phyloP scores from a whole-genome alignment of 2,797 vertebrate genomes.

The Sebastes reedi region DNA sequence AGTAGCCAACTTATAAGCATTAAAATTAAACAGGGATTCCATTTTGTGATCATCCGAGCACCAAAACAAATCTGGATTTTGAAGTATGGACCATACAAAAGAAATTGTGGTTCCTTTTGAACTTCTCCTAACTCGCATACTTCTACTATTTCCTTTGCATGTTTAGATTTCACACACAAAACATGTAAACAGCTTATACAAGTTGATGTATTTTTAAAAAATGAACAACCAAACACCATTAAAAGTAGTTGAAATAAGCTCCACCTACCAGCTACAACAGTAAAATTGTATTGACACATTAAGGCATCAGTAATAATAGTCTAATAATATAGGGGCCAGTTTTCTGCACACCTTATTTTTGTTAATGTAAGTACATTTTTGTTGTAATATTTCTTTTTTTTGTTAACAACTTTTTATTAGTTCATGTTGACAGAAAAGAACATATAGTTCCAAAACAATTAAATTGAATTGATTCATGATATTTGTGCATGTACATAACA shows the following conservation, averaged over 20 bases:
- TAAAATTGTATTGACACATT: background rate
- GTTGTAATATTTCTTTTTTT: background rate
- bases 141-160: background rate
- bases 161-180: background rate
- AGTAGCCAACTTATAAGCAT: no score
- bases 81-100: no score
- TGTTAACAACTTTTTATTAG: no score
- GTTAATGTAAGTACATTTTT: background rate
- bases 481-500: no score
- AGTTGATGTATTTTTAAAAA: background rate
- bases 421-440: no score
- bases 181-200: background rate
- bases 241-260: background rate
- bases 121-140: no score
- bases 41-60: no score
- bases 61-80: no score
- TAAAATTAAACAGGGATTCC: no score
- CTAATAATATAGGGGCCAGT: background rate
- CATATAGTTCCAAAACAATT: no score
- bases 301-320: background rate
- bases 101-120: no score
- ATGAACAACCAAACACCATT: background rate
- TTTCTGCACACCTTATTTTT: background rate
- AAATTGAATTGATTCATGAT: no score
- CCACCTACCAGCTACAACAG: background rate